Conservation (phyloP, 2,888 invertebrate species). For the Coelogynopora nodosa region DNA sequence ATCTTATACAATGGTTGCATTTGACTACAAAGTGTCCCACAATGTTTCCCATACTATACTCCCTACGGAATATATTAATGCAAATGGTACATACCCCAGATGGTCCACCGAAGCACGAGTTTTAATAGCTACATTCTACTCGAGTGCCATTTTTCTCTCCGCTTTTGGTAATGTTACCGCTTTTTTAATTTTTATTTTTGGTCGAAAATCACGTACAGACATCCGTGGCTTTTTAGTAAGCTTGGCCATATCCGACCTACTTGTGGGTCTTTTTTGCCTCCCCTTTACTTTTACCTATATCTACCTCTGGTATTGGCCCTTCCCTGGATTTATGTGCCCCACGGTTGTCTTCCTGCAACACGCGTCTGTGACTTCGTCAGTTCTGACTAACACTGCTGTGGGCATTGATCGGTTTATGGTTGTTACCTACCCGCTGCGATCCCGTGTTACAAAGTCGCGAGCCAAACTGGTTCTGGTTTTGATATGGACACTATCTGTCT, state of each 20-base stretch:
- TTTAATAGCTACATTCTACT: too few relatives aligned
- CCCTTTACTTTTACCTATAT: slow-evolving; percentile 50
- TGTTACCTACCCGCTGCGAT: slow-evolving; percentile 58
- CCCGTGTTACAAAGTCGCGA: slow-evolving; percentile 60
- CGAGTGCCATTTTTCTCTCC: slow-evolving; percentile 1
- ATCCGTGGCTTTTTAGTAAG: slow-evolving; percentile 48
- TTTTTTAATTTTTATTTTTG: too few relatives aligned
- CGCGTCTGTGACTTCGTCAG: slow-evolving; percentile 60
- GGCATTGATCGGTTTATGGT: slow-evolving; percentile 63
- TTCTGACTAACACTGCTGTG: slow-evolving; percentile 64
- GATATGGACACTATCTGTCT: slow-evolving; percentile 61
- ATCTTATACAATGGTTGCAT: too few relatives aligned
- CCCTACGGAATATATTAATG: too few relatives aligned
- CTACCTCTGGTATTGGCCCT: slow-evolving; percentile 65
- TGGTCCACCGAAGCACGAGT: too few relatives aligned
- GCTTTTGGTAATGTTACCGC: neutral
- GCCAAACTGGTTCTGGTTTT: slow-evolving; percentile 58
- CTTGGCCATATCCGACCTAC: slow-evolving; percentile 50
- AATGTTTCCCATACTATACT: too few relatives aligned
- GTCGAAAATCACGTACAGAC: too few relatives aligned
- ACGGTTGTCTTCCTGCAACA: slow-evolving; percentile 60
- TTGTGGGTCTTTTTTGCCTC: slow-evolving; percentile 50
- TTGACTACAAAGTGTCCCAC: too few relatives aligned
- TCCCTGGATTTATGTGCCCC: slow-evolving; percentile 63
- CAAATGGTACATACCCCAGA: too few relatives aligned